phyloP scores from a whole-genome alignment of 2,113 vertebrate genomes.

The Albula goreensis region DNA sequence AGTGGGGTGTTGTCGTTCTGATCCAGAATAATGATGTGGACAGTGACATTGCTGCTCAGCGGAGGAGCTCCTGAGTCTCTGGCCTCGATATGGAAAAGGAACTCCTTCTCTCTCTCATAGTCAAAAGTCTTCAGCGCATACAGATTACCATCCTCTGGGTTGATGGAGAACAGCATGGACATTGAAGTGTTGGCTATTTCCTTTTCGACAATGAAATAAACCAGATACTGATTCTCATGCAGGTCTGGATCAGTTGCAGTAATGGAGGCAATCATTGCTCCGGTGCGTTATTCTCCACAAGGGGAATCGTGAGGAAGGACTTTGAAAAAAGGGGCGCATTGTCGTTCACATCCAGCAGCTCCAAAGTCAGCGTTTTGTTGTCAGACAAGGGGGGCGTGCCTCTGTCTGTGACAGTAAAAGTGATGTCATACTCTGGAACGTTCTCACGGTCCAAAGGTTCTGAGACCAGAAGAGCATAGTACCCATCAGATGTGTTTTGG shows the following conservation, averaged over 20 bases:
- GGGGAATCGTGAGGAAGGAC: conserved; percentile 46
- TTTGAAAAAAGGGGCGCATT: conserved; percentile 52
- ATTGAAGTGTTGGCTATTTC: conserved; percentile 75
- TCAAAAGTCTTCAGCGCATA: conserved; percentile 79
- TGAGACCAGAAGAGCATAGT: conserved; percentile 45
- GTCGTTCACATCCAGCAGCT: conserved; percentile 63
- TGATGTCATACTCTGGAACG: conserved; percentile 51
- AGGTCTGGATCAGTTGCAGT: conserved; percentile 63
- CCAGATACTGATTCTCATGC: conserved; percentile 76
- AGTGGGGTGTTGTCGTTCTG: conserved; percentile 74
- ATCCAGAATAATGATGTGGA: conserved; percentile 73
- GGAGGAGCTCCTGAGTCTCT: conserved; percentile 75
- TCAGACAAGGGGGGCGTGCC: conserved; percentile 44
- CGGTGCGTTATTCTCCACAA: conserved; percentile 50
- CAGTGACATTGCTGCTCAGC: conserved; percentile 67
- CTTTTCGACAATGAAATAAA: conserved; percentile 76
- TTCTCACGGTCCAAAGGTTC: conserved; percentile 48
- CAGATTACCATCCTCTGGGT: conserved; percentile 77
- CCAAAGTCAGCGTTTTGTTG: conserved; percentile 49
- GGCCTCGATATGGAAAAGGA: conserved; percentile 73
- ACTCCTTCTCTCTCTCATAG: conserved; percentile 78
- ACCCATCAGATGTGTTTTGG: conserved; percentile 38
- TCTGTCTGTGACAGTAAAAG: conserved; percentile 49
- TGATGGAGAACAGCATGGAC: conserved; percentile 76
- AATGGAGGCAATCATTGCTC: conserved; percentile 42